phyloP scores from a whole-genome alignment of 2,888 invertebrate species.

The Empis stercorea region DNA sequence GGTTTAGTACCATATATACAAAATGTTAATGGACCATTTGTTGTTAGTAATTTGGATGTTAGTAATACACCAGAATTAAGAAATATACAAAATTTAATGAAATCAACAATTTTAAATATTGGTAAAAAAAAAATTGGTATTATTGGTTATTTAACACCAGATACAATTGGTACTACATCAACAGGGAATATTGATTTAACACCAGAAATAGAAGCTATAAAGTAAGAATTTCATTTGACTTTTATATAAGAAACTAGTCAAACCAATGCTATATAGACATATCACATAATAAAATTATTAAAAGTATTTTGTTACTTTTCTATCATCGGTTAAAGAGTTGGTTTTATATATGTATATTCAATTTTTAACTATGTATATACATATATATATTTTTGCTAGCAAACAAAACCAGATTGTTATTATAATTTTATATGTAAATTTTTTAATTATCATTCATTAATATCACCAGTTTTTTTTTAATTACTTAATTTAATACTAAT shows the following conservation, averaged over 20 bases:
- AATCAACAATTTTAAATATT: constrained; percentile 52
- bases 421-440: too few species aligned
- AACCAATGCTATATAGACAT: too few species aligned
- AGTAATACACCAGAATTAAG: constrained; percentile 50
- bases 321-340: too few species aligned
- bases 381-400: too few species aligned
- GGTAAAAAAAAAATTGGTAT: constrained; percentile 60
- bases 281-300: too few species aligned
- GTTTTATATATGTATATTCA: too few species aligned
- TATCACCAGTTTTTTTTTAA: too few species aligned
- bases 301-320: too few species aligned
- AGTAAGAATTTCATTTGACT: constrained; percentile 19
- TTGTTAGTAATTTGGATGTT: constrained; percentile 60
- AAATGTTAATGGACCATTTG: constrained; percentile 54
- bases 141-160: constrained; percentile 76
- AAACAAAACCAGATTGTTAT: too few species aligned
- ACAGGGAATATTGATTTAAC: constrained; percentile 45
- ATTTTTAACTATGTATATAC: too few species aligned
- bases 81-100: constrained; percentile 36
- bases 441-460: not conserved
- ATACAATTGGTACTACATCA: constrained; percentile 50
- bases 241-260: not conserved
- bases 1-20: constrained; percentile 67
- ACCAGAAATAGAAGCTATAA: constrained; percentile 58
- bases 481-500: too few species aligned